Conservation (phyloP, 2,113 vertebrate genomes). For the Apteryx owenii region DNA sequence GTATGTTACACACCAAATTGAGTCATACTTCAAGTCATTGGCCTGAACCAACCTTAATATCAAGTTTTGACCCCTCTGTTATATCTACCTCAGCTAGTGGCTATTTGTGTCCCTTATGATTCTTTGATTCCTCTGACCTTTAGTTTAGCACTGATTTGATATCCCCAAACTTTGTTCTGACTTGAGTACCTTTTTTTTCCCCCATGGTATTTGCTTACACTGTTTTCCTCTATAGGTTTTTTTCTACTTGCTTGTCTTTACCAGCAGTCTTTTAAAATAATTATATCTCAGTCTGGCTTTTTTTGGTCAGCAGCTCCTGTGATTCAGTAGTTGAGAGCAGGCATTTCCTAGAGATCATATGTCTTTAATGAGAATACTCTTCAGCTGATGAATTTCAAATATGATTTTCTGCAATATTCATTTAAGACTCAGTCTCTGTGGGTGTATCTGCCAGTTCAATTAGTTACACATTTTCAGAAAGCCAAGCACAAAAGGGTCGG, state of each 20-base stretch:
- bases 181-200: background rate
- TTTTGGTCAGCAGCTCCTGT: background rate
- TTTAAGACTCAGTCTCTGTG: background rate
- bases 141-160: background rate
- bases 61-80: background rate
- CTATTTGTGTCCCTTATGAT: background rate
- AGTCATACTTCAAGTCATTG: background rate
- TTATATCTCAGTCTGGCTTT: background rate
- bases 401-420: conserved; percentile 8
- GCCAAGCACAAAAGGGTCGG: background rate
- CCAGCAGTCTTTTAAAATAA: background rate
- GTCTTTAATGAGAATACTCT: background rate
- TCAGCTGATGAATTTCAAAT: background rate
- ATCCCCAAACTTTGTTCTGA: background rate
- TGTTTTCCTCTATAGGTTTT: background rate
- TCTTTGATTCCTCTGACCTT: background rate
- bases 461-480: background rate
- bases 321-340: background rate
- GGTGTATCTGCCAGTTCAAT: background rate
- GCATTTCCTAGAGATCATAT: background rate
- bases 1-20: background rate
- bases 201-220: background rate
- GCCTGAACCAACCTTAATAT: background rate
- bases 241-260: background rate
- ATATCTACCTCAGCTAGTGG: background rate